These are phyloP conservation scores for Corythornis cristatus DNA, from an alignment of 2,113 vertebrate species.

Conservation along the genomic window DNA sequence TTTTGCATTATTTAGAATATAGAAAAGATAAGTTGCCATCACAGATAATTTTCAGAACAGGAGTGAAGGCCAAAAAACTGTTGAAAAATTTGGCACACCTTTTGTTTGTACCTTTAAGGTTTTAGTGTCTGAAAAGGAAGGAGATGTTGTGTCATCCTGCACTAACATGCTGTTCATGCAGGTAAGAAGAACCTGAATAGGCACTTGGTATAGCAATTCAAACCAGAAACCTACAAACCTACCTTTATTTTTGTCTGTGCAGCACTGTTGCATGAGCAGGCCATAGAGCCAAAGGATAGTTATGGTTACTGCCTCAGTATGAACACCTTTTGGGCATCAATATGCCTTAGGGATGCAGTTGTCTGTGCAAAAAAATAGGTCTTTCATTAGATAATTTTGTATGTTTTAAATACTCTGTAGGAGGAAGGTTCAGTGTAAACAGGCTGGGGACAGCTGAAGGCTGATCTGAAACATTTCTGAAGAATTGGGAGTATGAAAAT, in stretches of 20 bases:
- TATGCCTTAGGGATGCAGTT: background rate
- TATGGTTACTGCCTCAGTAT: background rate
- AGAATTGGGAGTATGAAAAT: background rate
- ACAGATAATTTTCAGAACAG: background rate
- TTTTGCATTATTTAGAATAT: background rate
- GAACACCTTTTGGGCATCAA: background rate
- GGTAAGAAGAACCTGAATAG: background rate
- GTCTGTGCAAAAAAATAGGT: background rate
- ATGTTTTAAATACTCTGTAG: background rate
- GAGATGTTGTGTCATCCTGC: background rate
- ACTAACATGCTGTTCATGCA: background rate
- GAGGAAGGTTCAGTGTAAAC: background rate
- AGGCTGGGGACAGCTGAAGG: background rate
- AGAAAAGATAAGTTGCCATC: background rate
- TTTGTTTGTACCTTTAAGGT: background rate
- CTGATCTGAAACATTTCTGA: background rate
- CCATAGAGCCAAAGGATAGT: background rate
- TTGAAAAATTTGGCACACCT: background rate
- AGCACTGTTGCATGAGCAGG: background rate
- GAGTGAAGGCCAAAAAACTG: background rate
- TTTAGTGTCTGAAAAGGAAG: background rate
- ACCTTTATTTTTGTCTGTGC: background rate
- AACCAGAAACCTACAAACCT: background rate
- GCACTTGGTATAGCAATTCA: background rate
- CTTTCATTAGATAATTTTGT: background rate